Base-by-base conservation (phyloP, 2,113 vertebrate species). In the Peromyscus polionotus region DNA sequence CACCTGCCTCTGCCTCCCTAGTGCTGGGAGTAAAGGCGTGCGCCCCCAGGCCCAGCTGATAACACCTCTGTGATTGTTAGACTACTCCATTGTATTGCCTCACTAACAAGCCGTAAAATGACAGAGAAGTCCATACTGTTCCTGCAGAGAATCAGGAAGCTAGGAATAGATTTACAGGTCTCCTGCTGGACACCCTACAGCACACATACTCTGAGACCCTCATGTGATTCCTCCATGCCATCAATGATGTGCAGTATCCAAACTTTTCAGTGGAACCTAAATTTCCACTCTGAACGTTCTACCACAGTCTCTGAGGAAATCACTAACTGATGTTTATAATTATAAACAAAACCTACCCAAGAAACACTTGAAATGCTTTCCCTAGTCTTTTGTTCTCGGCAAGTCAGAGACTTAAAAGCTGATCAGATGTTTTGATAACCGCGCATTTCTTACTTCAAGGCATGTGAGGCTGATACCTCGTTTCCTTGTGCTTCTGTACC, bases 201-300 rank as follows among this genome's bases (percentile, higher is more conserved):
- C 57, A 33, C 24, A 28, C 10, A 72, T 70, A 83, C 70, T 33
- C 63, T 59, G 68, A 36, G 88, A 76, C 73, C 67, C 54, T 54
- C 63, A 42, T 59, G n/a, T 14, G 83, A 42, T 59, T 76, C 45
- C 48, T 79, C 83, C 4, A 36, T 36, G n/a, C 0, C 20, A 45
- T 67, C 73, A 72, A 6, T 16, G 20, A 59, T 20, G 36, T 42
- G 36, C 65, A 11, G 48, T 85, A 85, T 68, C 59, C 76, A n/a
- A 54, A 59, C 68, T 84, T 72, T 90, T 68, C 72, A 68, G 51
- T 42, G 36, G n/a, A 70, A 68, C 75, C 88, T 61, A 31, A 51
- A 94, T 85, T 92, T 95, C 36, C 73, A 83, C 61, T 91, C 93
- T 67, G 31, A 95, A 96, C 97, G 68, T 93, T 91, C 76, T 54